These are phyloP conservation scores for Rhagophthalmus giganteus DNA, from an alignment of 2,888 invertebrate genomes.

Conservation along the genomic window DNA sequence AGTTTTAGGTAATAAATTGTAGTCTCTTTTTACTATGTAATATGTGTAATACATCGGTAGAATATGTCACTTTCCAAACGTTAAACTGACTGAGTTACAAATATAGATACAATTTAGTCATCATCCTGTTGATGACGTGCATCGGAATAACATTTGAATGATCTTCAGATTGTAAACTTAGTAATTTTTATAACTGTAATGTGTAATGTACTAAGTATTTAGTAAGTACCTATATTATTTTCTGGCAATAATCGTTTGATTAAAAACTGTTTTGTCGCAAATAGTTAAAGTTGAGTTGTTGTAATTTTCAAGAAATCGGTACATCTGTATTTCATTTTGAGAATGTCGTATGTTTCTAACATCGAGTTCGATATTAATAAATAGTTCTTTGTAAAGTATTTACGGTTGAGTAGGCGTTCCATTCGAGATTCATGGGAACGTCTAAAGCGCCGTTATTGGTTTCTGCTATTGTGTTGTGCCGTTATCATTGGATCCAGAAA, in stretches of 20 bases:
- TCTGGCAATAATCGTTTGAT: not conserved
- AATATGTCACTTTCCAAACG: too few species aligned
- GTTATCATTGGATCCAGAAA: slow-evolving; percentile 32
- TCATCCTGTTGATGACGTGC: too few species aligned
- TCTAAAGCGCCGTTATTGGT: slow-evolving; percentile 43
- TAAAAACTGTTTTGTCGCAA: not conserved
- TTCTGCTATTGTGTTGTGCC: slow-evolving; percentile 40
- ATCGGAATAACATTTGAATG: too few species aligned
- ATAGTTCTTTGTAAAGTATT: slow-evolving; percentile 45
- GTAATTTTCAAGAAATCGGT: slow-evolving; percentile 15
- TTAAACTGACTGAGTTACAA: too few species aligned
- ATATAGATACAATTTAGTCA: too few species aligned
- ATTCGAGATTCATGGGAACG: slow-evolving; percentile 53
- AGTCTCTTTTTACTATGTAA: too few species aligned
- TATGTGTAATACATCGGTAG: too few species aligned
- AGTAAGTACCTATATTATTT: too few species aligned
- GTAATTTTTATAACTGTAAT: too few species aligned
- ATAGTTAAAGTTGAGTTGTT: slow-evolving; percentile 8
- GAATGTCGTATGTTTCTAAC: slow-evolving; percentile 38
- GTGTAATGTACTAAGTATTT: too few species aligned
- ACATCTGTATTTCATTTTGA: slow-evolving; percentile 36
- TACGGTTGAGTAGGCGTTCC: slow-evolving; percentile 43
- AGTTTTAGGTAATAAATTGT: too few species aligned
- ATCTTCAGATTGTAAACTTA: too few species aligned
- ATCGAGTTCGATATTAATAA: slow-evolving; percentile 45